Percentiles rank a stretch among this genome's conserved stretches.
phyloP scores from a whole-genome alignment of 2,888 invertebrate genomes.

The Amphipyra berbera region DNA sequence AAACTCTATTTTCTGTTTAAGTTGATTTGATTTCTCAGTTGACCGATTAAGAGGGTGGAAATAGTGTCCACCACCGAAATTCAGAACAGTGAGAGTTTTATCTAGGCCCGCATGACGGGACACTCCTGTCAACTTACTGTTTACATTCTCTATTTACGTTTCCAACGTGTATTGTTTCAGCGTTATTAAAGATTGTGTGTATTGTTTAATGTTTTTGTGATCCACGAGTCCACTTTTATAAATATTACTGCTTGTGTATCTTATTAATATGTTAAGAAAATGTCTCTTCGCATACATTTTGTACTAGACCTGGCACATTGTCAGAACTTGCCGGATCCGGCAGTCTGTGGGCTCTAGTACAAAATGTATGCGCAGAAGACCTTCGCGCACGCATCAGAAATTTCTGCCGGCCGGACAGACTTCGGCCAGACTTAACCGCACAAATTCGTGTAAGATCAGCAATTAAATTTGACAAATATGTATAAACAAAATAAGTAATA shows the following conservation, averaged over 20 bases:
- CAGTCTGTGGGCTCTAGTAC: too few species aligned
- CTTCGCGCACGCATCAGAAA: too few species aligned
- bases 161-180: constrained; percentile 48
- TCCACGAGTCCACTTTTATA: constrained; percentile 41
- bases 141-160: constrained; percentile 51
- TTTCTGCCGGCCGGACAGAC: too few species aligned
- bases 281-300: too few species aligned
- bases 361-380: too few species aligned
- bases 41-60: constrained; percentile 37
- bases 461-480: constrained; percentile 11
- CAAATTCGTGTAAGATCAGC: constrained; percentile 23
- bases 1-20: background rate
- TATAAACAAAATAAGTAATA: constrained; percentile 5
- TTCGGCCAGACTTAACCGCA: too few species aligned
- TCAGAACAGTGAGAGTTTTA: constrained; percentile 56
- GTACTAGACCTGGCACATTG: too few species aligned
- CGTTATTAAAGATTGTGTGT: constrained; percentile 37
- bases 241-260: constrained; percentile 35
- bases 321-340: too few species aligned
- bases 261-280: constrained; percentile 24
- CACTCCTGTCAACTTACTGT: constrained; percentile 44
- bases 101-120: constrained; percentile 60
- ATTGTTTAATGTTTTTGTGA: constrained; percentile 55
- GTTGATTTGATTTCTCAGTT: constrained; percentile 23
- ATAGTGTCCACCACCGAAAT: constrained; percentile 35